Conservation (phyloP, 2,113 vertebrate genomes). For the Malurus elegans region DNA sequence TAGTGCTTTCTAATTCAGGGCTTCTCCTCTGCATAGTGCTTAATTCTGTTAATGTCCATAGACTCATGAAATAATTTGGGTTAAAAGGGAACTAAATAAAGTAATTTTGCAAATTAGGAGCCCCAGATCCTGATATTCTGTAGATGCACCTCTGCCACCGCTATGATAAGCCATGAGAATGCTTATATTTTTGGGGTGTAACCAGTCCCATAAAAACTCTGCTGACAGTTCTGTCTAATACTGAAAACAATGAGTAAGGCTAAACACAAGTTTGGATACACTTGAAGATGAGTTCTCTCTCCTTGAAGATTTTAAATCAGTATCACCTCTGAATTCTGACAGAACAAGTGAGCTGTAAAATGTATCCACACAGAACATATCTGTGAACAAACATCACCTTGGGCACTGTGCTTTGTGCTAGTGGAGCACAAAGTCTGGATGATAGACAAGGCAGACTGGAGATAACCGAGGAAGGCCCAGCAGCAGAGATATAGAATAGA, state of each 20-base stretch:
- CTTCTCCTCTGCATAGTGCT: neutral
- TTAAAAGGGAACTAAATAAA: neutral
- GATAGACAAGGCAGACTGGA: neutral
- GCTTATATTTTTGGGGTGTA: neutral
- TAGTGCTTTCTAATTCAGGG: neutral
- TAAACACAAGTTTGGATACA: neutral
- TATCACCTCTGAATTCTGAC: neutral
- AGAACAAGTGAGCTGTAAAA: neutral
- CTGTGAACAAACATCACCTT: neutral
- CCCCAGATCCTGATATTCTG: neutral
- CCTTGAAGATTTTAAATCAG: neutral
- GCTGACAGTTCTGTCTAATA: neutral
- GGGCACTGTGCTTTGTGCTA: neutral
- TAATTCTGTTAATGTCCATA: neutral
- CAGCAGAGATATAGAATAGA: neutral
- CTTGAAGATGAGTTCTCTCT: neutral
- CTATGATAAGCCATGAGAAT: neutral
- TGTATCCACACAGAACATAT: neutral
- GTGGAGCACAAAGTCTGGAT: neutral
- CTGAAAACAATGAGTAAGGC: neutral
- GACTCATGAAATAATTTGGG: neutral
- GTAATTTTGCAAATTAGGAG: neutral
- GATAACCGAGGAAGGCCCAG: accelerated
- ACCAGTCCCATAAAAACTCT: neutral
- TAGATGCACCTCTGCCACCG: neutral